A percentile compares a stretch with the other conserved stretches of the same genome.
Conservation (phyloP, 2,797 vertebrate species). For the Sitta carolinensis region DNA sequence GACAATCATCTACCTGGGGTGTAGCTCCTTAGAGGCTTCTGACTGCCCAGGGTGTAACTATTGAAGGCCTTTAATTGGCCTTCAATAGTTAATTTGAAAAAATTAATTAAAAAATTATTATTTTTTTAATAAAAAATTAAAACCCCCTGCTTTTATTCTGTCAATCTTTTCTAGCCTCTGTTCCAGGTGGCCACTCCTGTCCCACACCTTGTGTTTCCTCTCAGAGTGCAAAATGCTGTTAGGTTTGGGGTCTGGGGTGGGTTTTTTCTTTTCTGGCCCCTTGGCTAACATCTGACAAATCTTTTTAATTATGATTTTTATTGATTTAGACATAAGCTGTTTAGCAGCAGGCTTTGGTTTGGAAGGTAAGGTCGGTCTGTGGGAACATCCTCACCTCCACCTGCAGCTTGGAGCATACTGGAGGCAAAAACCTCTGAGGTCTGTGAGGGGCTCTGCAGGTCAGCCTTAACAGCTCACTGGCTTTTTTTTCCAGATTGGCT, state of each 20-base stretch:
- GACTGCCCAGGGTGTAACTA: rapidly evolving
- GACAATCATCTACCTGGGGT: rapidly evolving
- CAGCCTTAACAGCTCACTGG: not conserved
- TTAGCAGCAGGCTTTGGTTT: not conserved
- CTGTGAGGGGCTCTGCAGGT: not conserved
- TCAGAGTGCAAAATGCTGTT: not conserved
- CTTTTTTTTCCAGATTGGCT: not conserved
- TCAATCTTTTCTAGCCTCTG: no score
- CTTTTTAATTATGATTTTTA: not conserved
- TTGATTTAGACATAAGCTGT: not conserved
- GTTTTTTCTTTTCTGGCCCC: not conserved
- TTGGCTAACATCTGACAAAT: not conserved
- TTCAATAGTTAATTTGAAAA: no score
- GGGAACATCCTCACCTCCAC: not conserved
- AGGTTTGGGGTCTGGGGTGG: not conserved
- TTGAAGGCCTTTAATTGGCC: not conserved
- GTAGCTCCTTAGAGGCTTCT: not conserved
- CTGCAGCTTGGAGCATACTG: not conserved
- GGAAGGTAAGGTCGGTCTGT: not conserved
- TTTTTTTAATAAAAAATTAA: not conserved
- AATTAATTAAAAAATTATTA: no score
- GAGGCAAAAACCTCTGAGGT: not conserved
- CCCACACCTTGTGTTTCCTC: no score
- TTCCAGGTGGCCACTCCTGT: not conserved
- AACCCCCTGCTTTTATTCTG: rapidly evolving